A percentile compares a stretch with the other conserved stretches of the same genome.
Evolutionary conservation across 2,888 invertebrate genomes (phyloP).

Genomic region (Cylloceria caligata): DNA sequence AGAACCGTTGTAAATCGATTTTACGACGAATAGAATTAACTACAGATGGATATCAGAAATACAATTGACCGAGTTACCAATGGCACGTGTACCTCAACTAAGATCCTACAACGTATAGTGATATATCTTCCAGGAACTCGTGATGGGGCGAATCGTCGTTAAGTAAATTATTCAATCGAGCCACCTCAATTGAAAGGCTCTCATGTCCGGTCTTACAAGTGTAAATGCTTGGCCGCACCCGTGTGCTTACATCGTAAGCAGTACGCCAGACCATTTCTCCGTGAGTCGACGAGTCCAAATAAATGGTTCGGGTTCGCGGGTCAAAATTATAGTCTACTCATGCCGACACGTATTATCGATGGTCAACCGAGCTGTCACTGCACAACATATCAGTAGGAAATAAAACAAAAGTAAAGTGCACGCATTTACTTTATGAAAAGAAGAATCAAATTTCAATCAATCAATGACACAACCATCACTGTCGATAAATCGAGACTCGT

Average conservation of each 20-base stretch:
- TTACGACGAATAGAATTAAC: too few relatives aligned
- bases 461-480: background rate
- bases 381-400: background rate
- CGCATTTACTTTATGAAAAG: background rate
- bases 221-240: conserved; percentile 5
- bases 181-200: conserved; percentile 32
- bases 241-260: background rate
- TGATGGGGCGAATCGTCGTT: conserved; percentile 55
- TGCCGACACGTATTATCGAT: conserved; percentile 31
- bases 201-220: conserved; percentile 2
- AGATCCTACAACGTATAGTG: background rate
- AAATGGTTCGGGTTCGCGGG: conserved; percentile 38
- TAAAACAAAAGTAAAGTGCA: background rate
- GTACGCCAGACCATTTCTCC: conserved; percentile 11
- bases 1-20: too few relatives aligned
- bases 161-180: conserved; percentile 66
- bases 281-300: conserved; percentile 39
- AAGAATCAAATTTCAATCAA: background rate
- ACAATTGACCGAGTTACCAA: background rate
- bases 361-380: background rate
- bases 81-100: background rate
- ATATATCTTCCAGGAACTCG: conserved; percentile 29
- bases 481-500: background rate
- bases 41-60: background rate
- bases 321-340: conserved; percentile 32